Base-by-base conservation (phyloP, 2,888 invertebrate species). In the Euzophera pinguis region DNA sequence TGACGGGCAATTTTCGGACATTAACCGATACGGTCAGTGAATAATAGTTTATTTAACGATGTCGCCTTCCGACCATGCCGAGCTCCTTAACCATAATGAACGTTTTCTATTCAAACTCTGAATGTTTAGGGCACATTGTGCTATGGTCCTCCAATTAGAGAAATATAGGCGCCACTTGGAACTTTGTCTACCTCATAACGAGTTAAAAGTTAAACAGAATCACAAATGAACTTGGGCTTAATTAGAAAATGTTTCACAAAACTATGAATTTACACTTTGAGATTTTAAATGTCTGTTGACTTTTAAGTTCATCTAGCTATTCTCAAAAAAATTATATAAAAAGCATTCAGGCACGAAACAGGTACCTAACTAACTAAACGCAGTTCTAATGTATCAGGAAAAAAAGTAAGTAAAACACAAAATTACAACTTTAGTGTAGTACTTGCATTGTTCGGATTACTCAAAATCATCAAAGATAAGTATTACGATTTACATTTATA, bases 21-120 rank as follows among this genome's bases (percentile, higher is more conserved):
- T 81, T 79, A 76, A 74, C 81, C 80, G 82, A 73, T 67, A 83
- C 79, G 81, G 69, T 75, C 58, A 63, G 64, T 68, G 78, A 72
- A 69, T 73, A 71, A 71, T 55, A 60, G 61, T 56, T 56, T 38
- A 57, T 60, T 53, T 52, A 56, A 52, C 59, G 55, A 62, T 63
- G 56, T 54, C 57, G 55, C 55, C 49, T 60, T n/a, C 38, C 37
- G 27, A 27, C 29, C 35, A 32, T 45, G 16, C 14, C 9, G 32
- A 32, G 29, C 45, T 4, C n/a, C 14, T 14, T 34, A 16, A 45
- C 45, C 32, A 32, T 43, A 45, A 45, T 45, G 14, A 32, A 45
- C 45, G 10, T 45, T 45, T 45, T 45, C 45, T 45, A 45, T 45
- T 16, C 32, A 45, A 45, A 45, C 45, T 45, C 32, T 14, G 16